Conservation (phyloP, 2,888 invertebrate genomes). For the Lochmaea crataegi region DNA sequence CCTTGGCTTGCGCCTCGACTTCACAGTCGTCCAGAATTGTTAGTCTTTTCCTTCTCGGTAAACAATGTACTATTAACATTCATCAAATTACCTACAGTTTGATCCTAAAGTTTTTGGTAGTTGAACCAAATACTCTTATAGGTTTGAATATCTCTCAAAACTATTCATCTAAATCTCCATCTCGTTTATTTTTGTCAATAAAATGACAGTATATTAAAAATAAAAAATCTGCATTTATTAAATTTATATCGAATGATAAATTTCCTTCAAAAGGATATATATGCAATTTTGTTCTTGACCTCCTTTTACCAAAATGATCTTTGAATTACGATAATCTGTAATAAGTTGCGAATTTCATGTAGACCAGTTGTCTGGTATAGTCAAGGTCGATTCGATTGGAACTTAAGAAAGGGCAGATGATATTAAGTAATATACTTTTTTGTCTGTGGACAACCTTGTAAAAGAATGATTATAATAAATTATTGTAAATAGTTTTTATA, state of each 20-base stretch:
- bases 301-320: background rate
- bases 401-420: background rate
- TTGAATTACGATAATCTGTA: background rate
- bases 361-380: background rate
- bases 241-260: background rate
- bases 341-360: background rate
- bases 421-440: background rate
- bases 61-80: too few species aligned
- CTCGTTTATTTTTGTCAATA: too few species aligned
- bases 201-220: too few species aligned
- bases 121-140: too few species aligned
- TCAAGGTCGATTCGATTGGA: background rate
- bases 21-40: too few species aligned
- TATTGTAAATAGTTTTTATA: too few species aligned
- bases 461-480: background rate
- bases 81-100: too few species aligned
- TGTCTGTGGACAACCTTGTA: background rate
- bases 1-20: too few species aligned
- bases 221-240: background rate
- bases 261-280: background rate
- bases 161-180: too few species aligned
- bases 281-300: conserved; percentile 2
- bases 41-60: too few species aligned
- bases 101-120: too few species aligned
- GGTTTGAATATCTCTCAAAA: too few species aligned